Evolutionary conservation across 2,113 vertebrate species (phyloP).

Genomic region (Perca schrenkii): DNA sequence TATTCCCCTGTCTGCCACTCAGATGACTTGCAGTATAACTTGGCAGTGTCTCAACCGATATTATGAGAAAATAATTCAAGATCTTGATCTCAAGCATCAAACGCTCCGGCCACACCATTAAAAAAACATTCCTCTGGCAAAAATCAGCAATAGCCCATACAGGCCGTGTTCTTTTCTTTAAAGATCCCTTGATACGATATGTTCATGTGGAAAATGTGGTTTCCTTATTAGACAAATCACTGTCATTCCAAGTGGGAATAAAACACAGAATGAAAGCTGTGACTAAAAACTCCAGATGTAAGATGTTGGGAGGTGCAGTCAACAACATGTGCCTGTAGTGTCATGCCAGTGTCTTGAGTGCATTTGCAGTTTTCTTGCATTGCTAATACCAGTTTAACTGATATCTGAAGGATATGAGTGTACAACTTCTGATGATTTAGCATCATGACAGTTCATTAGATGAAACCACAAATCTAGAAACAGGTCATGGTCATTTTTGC

Average conservation of each 20-base stretch:
- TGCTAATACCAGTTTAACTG: not conserved
- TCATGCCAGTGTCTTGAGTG: not conserved
- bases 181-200: slow-evolving; percentile 43
- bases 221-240: slow-evolving; percentile 21
- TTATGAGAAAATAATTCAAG: slow-evolving; percentile 20
- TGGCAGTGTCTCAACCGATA: not conserved
- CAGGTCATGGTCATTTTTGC: slow-evolving; percentile 7
- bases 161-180: slow-evolving; percentile 53
- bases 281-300: slow-evolving; percentile 55
- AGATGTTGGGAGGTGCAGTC: slow-evolving; percentile 20
- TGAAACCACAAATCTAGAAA: slow-evolving; percentile 26
- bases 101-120: slow-evolving; percentile 20
- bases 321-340: slow-evolving; percentile 15
- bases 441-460: slow-evolving; percentile 20
- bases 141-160: slow-evolving; percentile 21
- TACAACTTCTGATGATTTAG: not conserved
- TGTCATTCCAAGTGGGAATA: slow-evolving; percentile 8
- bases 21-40: slow-evolving; percentile 4
- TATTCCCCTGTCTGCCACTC: slow-evolving; percentile 2
- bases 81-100: slow-evolving; percentile 29
- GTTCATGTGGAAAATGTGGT: slow-evolving; percentile 28
- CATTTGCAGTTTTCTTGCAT: slow-evolving; percentile 1
- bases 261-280: slow-evolving; percentile 5
- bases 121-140: slow-evolving; percentile 51
- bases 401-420: not conserved